Evolutionary conservation across 1,140 invertebrate species (phyloP).

Genomic region (Drosophila eugracilis): DNA sequence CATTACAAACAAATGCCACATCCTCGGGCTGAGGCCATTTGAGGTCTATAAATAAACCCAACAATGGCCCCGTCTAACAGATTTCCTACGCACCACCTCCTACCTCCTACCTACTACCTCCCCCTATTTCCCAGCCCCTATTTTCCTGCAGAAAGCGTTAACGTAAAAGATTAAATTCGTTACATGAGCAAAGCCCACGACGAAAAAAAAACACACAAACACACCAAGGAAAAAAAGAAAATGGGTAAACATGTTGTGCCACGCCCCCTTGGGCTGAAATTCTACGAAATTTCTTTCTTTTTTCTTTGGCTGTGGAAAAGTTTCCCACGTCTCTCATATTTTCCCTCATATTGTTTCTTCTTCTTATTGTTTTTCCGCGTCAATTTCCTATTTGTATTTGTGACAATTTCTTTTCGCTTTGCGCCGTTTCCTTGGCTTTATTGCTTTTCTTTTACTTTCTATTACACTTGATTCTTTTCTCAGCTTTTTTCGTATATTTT

Average conservation of each 20-base stretch:
- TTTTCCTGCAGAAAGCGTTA: slow-evolving; percentile 47
- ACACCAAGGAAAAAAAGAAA: no score
- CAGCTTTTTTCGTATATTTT: slow-evolving; percentile 8
- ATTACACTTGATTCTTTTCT: slow-evolving; percentile 44
- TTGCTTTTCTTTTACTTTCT: slow-evolving; percentile 67
- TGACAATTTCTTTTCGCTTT: slow-evolving; percentile 77
- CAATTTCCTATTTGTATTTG: slow-evolving; percentile 78
- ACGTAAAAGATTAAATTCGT: slow-evolving; percentile 74
- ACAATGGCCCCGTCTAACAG: slow-evolving; percentile 58
- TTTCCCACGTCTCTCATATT: slow-evolving; percentile 49
- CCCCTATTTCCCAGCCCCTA: neutral
- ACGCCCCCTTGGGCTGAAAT: slow-evolving; percentile 29
- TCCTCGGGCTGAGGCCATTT: slow-evolving; percentile 64
- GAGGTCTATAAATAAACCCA: slow-evolving; percentile 74
- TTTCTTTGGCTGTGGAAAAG: slow-evolving; percentile 18
- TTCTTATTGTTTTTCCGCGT: slow-evolving; percentile 63
- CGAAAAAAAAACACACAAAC: neutral
- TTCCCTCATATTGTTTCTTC: slow-evolving; percentile 36
- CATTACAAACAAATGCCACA: slow-evolving; percentile 57
- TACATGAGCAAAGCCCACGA: slow-evolving; percentile 26
- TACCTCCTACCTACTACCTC: neutral
- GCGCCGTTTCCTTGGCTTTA: slow-evolving; percentile 67
- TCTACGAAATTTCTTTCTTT: slow-evolving; percentile 18
- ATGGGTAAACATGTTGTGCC: slow-evolving; percentile 42
- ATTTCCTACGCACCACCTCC: slow-evolving; percentile 29